Evolutionary conservation across 2,888 invertebrate species (phyloP).

Genomic region (Orthonevra nobilis): DNA sequence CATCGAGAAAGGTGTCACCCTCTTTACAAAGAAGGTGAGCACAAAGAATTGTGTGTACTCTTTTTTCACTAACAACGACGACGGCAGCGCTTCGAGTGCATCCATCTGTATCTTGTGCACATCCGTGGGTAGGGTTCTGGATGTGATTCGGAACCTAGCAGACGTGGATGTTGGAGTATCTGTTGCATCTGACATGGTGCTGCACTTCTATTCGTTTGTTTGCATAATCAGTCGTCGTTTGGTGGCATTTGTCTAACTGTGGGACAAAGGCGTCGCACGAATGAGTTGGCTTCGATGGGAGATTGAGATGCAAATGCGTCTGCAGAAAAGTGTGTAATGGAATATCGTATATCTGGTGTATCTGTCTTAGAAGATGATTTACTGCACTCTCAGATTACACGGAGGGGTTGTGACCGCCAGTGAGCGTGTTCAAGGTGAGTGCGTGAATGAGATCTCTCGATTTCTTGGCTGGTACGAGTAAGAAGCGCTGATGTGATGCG

Average conservation of each 20-base stretch:
- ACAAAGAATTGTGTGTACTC: neutral
- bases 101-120: no score
- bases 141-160: slow-evolving; percentile 16
- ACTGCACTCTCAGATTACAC: slow-evolving; percentile 45
- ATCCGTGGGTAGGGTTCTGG: slow-evolving; percentile 7
- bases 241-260: neutral
- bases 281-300: slow-evolving; percentile 40
- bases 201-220: slow-evolving; percentile 46
- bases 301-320: slow-evolving; percentile 23
- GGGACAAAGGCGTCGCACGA: neutral
- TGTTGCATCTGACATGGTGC: slow-evolving; percentile 54
- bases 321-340: slow-evolving; percentile 54
- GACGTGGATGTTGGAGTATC: slow-evolving; percentile 36
- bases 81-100: slow-evolving; percentile 14
- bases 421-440: slow-evolving; percentile 56
- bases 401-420: slow-evolving; percentile 17
- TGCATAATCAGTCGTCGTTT: slow-evolving; percentile 51
- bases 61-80: neutral
- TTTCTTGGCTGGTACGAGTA: no score
- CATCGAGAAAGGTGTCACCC: neutral
- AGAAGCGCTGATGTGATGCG: no score
- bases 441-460: slow-evolving; percentile 55
- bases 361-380: slow-evolving; percentile 24
- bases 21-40: neutral
- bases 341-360: slow-evolving; percentile 54